These are phyloP conservation scores for Artibeus jamaicensis DNA, from an alignment of 2,797 vertebrate genomes.

Conservation along the genomic window DNA sequence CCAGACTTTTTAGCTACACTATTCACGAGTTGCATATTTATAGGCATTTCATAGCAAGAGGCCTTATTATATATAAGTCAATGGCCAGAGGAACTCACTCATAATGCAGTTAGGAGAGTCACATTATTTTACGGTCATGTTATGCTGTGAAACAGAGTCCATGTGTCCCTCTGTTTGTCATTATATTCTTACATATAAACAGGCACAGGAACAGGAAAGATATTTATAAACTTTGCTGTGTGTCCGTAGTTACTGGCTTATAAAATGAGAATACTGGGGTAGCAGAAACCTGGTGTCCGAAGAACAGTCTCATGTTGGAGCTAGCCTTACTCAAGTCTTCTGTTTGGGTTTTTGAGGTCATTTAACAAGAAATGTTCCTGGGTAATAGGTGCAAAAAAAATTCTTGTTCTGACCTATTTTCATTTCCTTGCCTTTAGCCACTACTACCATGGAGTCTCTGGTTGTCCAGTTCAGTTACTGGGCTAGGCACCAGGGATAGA, in stretches of 20 bases:
- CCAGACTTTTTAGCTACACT: constrained; percentile 36
- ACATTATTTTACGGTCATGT: constrained; percentile 29
- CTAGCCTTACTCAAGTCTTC: background rate
- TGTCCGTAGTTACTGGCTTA: background rate
- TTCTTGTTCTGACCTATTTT: background rate
- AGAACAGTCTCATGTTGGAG: background rate
- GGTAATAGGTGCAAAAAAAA: background rate
- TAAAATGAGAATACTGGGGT: background rate
- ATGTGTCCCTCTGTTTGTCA: constrained; percentile 52
- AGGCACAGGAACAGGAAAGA: background rate
- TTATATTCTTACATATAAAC: constrained; percentile 20
- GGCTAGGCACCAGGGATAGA: background rate
- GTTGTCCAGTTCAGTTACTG: background rate
- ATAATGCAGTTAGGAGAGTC: constrained; percentile 16
- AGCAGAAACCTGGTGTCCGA: background rate
- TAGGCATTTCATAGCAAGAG: constrained; percentile 42
- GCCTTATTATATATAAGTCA: background rate
- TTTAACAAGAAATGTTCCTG: background rate
- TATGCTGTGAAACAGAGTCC: constrained; percentile 22
- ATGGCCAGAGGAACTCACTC: constrained; percentile 17
- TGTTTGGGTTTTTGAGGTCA: background rate
- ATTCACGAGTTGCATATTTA: constrained; percentile 27
- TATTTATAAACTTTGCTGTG: constrained; percentile 35
- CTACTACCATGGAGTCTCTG: background rate
- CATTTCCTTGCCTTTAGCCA: background rate